Percentiles rank a stretch among this genome's conserved stretches.
phyloP scores from a whole-genome alignment of 2,797 vertebrate species.

The Acanthopagrus latus region DNA sequence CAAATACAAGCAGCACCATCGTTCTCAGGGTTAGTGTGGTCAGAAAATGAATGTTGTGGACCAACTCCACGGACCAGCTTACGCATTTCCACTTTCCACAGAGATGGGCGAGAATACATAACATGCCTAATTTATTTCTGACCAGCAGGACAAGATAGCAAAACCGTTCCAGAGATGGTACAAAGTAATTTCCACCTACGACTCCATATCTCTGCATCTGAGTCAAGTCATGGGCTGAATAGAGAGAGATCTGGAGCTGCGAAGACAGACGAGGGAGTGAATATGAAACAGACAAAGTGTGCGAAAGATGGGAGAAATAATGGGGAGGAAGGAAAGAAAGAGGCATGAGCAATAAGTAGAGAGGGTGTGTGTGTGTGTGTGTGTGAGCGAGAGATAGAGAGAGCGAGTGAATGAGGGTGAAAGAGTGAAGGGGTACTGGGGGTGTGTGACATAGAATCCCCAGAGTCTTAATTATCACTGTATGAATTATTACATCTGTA shows the following conservation, averaged over 20 bases:
- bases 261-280: slow-evolving; percentile 31
- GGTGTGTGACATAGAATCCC: slow-evolving; percentile 75
- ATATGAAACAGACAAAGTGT: slow-evolving; percentile 44
- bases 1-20: not conserved
- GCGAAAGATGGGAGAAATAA: slow-evolving; percentile 48
- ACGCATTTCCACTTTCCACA: slow-evolving; percentile 10
- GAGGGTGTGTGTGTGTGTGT: slow-evolving; percentile 1
- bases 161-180: slow-evolving; percentile 31
- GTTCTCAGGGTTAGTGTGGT: not conserved
- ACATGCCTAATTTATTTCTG: slow-evolving; percentile 25
- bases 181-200: slow-evolving; percentile 34
- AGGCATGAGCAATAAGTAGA: slow-evolving; percentile 26
- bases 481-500: slow-evolving; percentile 84
- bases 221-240: slow-evolving; percentile 34
- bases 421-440: slow-evolving; percentile 58
- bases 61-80: not conserved
- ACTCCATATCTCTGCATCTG: slow-evolving; percentile 25
- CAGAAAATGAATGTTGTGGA: not conserved
- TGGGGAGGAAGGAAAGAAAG: slow-evolving; percentile 26
- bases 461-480: slow-evolving; percentile 82
- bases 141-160: slow-evolving; percentile 21
- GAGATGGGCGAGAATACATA: slow-evolving; percentile 10
- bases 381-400: not conserved
- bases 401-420: slow-evolving; percentile 34
- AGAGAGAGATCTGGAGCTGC: slow-evolving; percentile 13